phyloP scores from a whole-genome alignment of 2,797 vertebrate genomes.

The Ataeniobius toweri region DNA sequence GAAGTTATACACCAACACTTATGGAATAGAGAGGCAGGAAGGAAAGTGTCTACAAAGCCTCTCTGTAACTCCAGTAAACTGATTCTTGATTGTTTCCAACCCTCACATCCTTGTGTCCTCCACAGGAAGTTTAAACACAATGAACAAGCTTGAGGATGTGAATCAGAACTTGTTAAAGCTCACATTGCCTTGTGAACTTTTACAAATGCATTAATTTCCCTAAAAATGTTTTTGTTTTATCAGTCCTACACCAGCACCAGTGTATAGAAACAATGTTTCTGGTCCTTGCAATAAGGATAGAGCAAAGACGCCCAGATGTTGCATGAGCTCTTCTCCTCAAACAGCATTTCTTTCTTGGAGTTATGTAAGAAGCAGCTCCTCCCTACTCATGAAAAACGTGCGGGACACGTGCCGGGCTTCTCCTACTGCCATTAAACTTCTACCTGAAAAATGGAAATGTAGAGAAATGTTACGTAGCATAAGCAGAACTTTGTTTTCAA shows the following conservation, averaged over 20 bases:
- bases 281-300: neutral
- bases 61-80: neutral
- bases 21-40: conserved; percentile 24
- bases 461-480: conserved; percentile 43
- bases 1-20: neutral
- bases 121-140: neutral
- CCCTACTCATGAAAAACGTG: conserved; percentile 35
- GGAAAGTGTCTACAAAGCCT: conserved; percentile 5
- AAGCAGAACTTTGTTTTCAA: neutral
- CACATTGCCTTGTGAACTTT: neutral
- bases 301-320: conserved; percentile 41
- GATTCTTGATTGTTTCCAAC: conserved; percentile 23
- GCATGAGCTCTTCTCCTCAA: conserved; percentile 30
- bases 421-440: neutral
- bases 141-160: neutral
- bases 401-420: neutral
- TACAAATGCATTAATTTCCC: neutral
- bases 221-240: neutral
- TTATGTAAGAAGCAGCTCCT: conserved; percentile 32
- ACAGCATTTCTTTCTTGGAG: conserved; percentile 15
- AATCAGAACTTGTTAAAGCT: neutral
- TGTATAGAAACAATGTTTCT: neutral
- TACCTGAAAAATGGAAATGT: neutral
- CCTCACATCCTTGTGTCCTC: neutral
- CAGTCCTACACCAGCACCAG: neutral